Evolutionary conservation across 2,797 vertebrate genomes (phyloP), one percentile per base, ranked within the genome.

Genomic region (Mormyrus hasselquistii): DNA sequence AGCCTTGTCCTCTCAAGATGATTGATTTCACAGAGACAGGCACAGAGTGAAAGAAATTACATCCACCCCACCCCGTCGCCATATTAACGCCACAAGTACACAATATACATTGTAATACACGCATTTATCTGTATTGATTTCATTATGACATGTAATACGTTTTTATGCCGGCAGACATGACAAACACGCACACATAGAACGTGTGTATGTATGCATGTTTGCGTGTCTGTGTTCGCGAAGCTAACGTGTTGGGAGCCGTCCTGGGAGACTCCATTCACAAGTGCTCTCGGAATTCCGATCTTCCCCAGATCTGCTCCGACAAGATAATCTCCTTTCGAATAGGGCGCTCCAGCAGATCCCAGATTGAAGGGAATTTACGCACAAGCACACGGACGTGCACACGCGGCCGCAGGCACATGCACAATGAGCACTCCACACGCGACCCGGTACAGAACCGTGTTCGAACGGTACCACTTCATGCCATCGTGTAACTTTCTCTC

Each of bases 271-370:
- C 3, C 88, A 57, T 65, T 89, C 76, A 89, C 85, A 57, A 89
- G 55, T 84, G 38, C 73, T 89, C 57, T 16, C 22, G 34, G 53
- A 89, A 89, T 89, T 89, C 53, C 88, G 9, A 52, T 53, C 88
- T 44, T 12, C 65, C 52, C 38, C 29, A 62, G 76, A 59, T 83
- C 88, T 89, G 79, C 53, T 85, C 79, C 76, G 22, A 89, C 88
- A 89, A 38, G 88, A 89, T 62, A 89, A 89, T 59, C 88, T 12
- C 79, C 76, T 14, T 38, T 29, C 16, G 50, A 47, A 62, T 41
- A 84, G 53, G 12, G 2, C 38, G 16, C 25, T 53, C 50, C 29
- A 9, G 52, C 65, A 79, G 49, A 34, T 38, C 86, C 55, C 19
- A 62, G 86, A 62, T 52, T 49, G 38, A 41, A 52, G 47, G 6